Percentiles rank a stretch among this genome's conserved stretches.
phyloP scores from a whole-genome alignment of 2,797 vertebrate species.

The Lophotriccus pileatus region DNA sequence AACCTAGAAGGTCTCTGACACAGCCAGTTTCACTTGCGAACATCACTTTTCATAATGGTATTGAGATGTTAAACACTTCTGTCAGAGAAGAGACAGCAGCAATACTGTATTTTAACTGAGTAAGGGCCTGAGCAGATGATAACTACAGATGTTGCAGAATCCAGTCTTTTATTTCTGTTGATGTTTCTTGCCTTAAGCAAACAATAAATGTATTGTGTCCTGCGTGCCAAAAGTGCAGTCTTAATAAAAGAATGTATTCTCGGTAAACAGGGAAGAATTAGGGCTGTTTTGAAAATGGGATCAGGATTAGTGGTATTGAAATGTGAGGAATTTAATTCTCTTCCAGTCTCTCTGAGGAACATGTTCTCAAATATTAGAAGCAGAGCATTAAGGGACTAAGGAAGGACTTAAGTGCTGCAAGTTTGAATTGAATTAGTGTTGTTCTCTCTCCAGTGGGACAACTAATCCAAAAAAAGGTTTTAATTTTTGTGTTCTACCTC shows the following conservation, averaged over 20 bases:
- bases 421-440: background rate
- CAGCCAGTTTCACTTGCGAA: background rate
- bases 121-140: background rate
- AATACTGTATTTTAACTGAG: background rate
- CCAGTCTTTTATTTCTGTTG: background rate
- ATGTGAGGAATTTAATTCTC: constrained; percentile 10
- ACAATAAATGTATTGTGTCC: background rate
- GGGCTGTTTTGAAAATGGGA: background rate
- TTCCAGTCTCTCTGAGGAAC: background rate
- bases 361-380: background rate
- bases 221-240: background rate
- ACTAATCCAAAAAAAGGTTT: background rate
- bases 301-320: constrained; percentile 32
- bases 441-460: background rate
- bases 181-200: constrained; percentile 6
- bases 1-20: background rate
- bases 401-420: background rate
- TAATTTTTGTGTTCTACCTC: background rate
- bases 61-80: background rate
- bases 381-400: background rate
- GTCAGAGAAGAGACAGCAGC: background rate
- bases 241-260: background rate
- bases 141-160: background rate
- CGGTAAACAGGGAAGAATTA: background rate
- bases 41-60: background rate